Evolutionary conservation across 2,797 vertebrate genomes (phyloP).

Genomic region (Philypnodon macrostomus): DNA sequence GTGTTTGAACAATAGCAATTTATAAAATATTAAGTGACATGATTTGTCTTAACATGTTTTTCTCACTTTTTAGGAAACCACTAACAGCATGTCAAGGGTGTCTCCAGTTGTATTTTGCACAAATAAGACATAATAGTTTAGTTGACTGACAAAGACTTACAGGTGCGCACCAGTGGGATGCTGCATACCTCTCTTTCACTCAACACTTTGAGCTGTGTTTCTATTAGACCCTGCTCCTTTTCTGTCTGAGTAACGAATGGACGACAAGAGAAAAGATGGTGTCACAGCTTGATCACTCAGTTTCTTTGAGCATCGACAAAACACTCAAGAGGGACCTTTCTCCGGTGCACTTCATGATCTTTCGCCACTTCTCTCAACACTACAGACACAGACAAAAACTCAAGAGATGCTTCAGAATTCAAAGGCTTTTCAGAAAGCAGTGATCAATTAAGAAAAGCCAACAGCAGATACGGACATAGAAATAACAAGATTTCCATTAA

Average conservation of each 20-base stretch:
- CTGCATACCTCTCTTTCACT: constrained; percentile 43
- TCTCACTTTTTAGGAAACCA: not conserved
- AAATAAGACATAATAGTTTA: constrained; percentile 18
- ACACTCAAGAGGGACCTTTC: constrained; percentile 20
- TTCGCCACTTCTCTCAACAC: constrained; percentile 14
- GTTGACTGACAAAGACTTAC: constrained; percentile 44
- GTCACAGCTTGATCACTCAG: constrained; percentile 42
- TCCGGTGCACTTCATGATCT: constrained; percentile 23
- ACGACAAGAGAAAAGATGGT: constrained; percentile 26
- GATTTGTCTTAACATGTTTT: not conserved
- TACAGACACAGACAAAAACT: constrained; percentile 9
- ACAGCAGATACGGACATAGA: not conserved
- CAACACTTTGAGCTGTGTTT: constrained; percentile 13
- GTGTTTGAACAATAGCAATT: too few species aligned
- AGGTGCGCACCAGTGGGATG: constrained; percentile 43
- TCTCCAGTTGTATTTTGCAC: constrained; percentile 16
- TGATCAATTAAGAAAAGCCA: constrained; percentile 9
- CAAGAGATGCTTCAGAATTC: constrained; percentile 20
- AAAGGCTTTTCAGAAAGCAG: constrained; percentile 10
- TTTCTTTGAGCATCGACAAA: constrained; percentile 20
- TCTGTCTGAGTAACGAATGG: constrained; percentile 37
- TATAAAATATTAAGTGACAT: too few species aligned
- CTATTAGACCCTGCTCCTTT: constrained; percentile 9
- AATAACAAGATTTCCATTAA: not conserved
- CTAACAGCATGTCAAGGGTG: constrained; percentile 6